phyloP scores from a whole-genome alignment of 2,888 invertebrate genomes.

The Amblyjoppa proteus region DNA sequence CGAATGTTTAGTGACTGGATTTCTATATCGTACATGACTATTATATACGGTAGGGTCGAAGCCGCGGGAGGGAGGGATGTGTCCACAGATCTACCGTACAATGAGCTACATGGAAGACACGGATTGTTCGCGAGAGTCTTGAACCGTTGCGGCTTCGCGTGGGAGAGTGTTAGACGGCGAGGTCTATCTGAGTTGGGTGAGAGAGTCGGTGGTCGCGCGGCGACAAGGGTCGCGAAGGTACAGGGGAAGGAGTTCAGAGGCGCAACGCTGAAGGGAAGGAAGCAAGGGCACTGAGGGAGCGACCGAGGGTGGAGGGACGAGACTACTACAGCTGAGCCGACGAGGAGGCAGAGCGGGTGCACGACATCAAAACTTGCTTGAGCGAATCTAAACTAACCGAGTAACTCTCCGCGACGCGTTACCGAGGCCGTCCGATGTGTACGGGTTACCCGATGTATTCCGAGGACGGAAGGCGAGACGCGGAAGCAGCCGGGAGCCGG shows the following conservation, averaged over 20 bases:
- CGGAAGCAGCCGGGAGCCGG: conserved; percentile 67
- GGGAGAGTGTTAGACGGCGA: conserved; percentile 48
- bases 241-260: conserved; percentile 12
- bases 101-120: conserved; percentile 20
- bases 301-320: conserved; percentile 52
- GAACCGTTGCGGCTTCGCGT: conserved; percentile 42
- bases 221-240: conserved; percentile 51
- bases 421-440: conserved; percentile 50
- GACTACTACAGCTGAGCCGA: conserved; percentile 42
- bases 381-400: conserved; percentile 82
- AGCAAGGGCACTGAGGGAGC: conserved; percentile 23
- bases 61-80: conserved; percentile 9
- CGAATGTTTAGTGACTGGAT: conserved; percentile 15
- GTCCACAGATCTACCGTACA: conserved; percentile 28
- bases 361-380: conserved; percentile 82
- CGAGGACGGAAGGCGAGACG: conserved; percentile 58
- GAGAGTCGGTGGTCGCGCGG: conserved; percentile 40
- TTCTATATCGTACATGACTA: conserved; percentile 16
- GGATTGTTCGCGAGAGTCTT: conserved; percentile 44
- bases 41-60: not conserved
- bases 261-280: not conserved
- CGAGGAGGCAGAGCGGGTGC: conserved; percentile 69
- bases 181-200: conserved; percentile 58
- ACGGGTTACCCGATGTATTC: conserved; percentile 70
- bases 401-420: conserved; percentile 78